Percentiles rank a stretch among this genome's conserved stretches.
These are phyloP conservation scores for Diaphora mendica DNA, from an alignment of 2,888 invertebrate species.

Conservation along the genomic window DNA sequence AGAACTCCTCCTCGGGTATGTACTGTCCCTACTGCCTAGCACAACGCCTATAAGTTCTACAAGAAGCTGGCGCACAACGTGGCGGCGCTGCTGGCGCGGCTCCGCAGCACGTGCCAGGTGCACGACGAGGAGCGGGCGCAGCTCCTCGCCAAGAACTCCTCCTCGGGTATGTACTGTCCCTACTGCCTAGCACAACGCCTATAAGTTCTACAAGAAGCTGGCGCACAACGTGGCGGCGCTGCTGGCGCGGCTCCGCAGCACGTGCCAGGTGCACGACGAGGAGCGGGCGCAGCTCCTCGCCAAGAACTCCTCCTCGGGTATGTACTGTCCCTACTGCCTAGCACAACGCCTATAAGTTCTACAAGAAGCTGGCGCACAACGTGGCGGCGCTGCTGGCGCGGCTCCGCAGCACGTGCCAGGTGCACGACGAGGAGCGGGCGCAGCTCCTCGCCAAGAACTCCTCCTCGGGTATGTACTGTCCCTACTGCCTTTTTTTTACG, in stretches of 20 bases:
- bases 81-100: slow-evolving; percentile 91
- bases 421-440: slow-evolving; percentile 95
- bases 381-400: slow-evolving; percentile 92
- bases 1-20: slow-evolving; percentile 57
- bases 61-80: slow-evolving; percentile 94
- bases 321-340: neutral
- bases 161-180: slow-evolving; percentile 42
- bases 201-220: slow-evolving; percentile 96
- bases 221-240: slow-evolving; percentile 93
- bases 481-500: too few species aligned
- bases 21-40: neutral
- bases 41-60: slow-evolving; percentile 90
- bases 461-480: slow-evolving; percentile 45
- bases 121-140: slow-evolving; percentile 96
- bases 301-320: slow-evolving; percentile 60
- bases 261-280: slow-evolving; percentile 95
- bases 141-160: slow-evolving; percentile 83
- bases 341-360: slow-evolving; percentile 88
- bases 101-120: slow-evolving; percentile 93
- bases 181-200: too few species aligned
- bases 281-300: slow-evolving; percentile 92
- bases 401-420: slow-evolving; percentile 92
- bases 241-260: slow-evolving; percentile 91
- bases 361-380: slow-evolving; percentile 93
- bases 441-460: slow-evolving; percentile 87